phyloP scores from a whole-genome alignment of 2,797 vertebrate species.

The Peromyscus melanophrys region DNA sequence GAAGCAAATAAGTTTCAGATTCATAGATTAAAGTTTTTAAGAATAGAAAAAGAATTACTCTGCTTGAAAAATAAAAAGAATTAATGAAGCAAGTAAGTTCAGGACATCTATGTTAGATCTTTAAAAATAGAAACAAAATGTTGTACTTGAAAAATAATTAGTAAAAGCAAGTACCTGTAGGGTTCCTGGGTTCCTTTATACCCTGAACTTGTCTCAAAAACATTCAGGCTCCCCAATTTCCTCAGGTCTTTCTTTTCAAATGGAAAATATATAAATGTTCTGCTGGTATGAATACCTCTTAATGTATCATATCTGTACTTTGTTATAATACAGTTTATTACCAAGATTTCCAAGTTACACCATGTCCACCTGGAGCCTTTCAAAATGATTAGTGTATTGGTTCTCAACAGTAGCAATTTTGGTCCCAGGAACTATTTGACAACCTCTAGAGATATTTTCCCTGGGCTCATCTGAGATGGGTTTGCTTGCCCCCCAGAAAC shows the following conservation, averaged over 20 bases:
- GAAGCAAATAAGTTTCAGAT: conserved; percentile 13
- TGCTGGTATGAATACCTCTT: background rate
- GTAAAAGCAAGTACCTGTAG: background rate
- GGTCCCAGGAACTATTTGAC: background rate
- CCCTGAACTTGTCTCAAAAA: background rate
- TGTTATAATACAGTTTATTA: background rate
- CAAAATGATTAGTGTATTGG: background rate
- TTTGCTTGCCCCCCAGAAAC: background rate
- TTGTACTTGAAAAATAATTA: conserved; percentile 18
- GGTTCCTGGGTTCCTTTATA: background rate
- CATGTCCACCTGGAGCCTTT: background rate
- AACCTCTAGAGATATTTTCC: background rate
- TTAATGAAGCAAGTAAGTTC: background rate
- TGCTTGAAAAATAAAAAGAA: background rate
- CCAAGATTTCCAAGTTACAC: background rate
- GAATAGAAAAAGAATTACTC: background rate
- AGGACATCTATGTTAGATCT: background rate
- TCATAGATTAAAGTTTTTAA: background rate
- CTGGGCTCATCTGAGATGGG: background rate
- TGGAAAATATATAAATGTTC: conserved; percentile 5
- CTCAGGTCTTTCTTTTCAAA: conserved; percentile 23
- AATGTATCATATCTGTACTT: background rate
- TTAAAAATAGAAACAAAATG: background rate
- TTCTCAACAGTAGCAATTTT: background rate
- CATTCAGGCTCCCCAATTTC: background rate